Evolutionary conservation across 37 sponge, comb jelly and placozoan genomes (phyloP).

Genomic region (Hormiphora californensis): DNA sequence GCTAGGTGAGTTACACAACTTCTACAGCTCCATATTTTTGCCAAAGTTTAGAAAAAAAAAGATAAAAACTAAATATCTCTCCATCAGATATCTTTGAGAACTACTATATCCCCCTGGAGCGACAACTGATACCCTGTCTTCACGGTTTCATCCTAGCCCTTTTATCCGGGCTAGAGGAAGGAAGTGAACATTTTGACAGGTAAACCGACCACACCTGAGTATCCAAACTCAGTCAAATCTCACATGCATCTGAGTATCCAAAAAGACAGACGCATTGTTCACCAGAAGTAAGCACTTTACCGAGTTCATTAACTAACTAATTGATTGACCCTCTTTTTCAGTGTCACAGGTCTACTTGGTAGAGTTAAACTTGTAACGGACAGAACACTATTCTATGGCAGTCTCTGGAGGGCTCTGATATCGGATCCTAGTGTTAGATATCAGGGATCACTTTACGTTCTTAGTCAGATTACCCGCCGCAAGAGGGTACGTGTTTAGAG

Average conservation of each 20-base stretch:
- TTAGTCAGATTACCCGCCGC: slow-evolving; percentile 37
- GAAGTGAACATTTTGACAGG: slow-evolving; percentile 58
- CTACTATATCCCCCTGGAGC: slow-evolving; percentile 69
- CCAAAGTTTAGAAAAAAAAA: too few species aligned
- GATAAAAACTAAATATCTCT: too few species aligned
- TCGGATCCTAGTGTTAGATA: slow-evolving; percentile 50
- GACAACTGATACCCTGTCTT: slow-evolving; percentile 64
- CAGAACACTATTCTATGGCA: slow-evolving; percentile 43
- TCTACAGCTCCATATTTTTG: background rate
- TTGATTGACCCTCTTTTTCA: too few species aligned
- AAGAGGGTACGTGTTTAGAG: background rate
- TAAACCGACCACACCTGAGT: too few species aligned
- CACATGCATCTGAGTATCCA: too few species aligned
- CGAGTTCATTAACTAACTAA: too few species aligned
- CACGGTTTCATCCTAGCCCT: slow-evolving; percentile 74
- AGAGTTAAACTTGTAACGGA: slow-evolving; percentile 16
- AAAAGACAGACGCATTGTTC: too few species aligned
- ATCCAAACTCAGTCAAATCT: too few species aligned
- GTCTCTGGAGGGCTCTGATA: slow-evolving; percentile 47
- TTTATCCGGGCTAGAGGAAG: slow-evolving; percentile 84
- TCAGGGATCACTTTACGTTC: slow-evolving; percentile 41
- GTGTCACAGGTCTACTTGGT: slow-evolving; percentile 2
- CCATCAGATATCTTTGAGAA: slow-evolving; percentile 66
- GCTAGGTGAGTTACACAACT: slow-evolving; percentile 43
- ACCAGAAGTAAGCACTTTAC: too few species aligned